Conservation (phyloP, 2,113 vertebrate species). For the Camarhynchus parvulus region DNA sequence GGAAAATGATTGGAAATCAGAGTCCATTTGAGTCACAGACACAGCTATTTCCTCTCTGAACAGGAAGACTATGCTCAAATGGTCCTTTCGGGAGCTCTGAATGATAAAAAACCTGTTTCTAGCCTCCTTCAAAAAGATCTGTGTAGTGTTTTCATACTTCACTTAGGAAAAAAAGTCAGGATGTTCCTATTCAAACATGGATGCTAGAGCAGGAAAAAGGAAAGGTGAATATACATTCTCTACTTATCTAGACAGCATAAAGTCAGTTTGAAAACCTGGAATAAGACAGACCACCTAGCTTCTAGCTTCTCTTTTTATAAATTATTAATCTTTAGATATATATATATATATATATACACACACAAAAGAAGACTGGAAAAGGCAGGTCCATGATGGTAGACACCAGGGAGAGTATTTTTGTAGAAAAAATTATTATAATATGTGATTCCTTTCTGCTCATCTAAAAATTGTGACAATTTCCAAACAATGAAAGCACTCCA, state of each 20-base stretch:
- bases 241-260: constrained; percentile 60
- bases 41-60: constrained; percentile 75
- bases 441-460: not conserved
- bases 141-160: constrained; percentile 54
- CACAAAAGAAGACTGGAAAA: not conserved
- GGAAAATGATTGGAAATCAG: constrained; percentile 79
- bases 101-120: constrained; percentile 73
- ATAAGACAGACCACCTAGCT: not conserved
- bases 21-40: constrained; percentile 71
- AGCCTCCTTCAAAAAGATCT: constrained; percentile 43
- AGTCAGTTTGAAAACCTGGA: constrained; percentile 58
- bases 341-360: not conserved
- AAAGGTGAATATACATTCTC: constrained; percentile 69
- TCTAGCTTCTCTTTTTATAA: not conserved
- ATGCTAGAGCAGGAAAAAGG: constrained; percentile 76
- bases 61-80: constrained; percentile 75
- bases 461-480: not conserved
- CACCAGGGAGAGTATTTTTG: not conserved
- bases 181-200: constrained; percentile 77
- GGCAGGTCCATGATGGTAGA: not conserved
- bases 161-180: constrained; percentile 61
- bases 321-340: not conserved
- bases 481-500: not conserved
- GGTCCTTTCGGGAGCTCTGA: constrained; percentile 68
- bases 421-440: not conserved